These are phyloP conservation scores for Petrocephalus sullivani DNA, from an alignment of 2,797 vertebrate genomes.

Conservation along the genomic window DNA sequence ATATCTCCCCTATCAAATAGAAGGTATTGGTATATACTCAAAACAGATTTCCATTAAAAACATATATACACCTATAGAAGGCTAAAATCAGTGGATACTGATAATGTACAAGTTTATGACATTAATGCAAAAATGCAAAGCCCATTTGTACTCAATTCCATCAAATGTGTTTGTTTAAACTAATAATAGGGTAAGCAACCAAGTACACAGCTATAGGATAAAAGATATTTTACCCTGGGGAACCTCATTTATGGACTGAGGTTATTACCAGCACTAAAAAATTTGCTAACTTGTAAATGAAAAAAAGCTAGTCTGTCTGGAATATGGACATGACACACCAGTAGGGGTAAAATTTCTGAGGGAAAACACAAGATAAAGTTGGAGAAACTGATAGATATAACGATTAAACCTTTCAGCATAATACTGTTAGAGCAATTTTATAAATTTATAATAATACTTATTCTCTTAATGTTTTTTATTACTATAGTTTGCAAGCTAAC, in stretches of 20 bases:
- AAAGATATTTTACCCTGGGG: neutral
- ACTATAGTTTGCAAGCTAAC: neutral
- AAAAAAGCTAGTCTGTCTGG: neutral
- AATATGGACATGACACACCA: neutral
- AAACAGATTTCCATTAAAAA: conserved; percentile 51
- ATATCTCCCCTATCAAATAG: conserved; percentile 56
- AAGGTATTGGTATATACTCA: conserved; percentile 50
- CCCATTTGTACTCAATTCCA: conserved; percentile 85
- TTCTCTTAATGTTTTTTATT: neutral
- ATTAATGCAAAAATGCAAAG: conserved; percentile 85
- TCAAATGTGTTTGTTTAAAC: conserved; percentile 81
- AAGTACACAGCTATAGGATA: conserved; percentile 50
- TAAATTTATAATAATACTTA: neutral
- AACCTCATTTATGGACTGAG: neutral
- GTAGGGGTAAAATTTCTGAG: neutral
- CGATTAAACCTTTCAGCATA: neutral
- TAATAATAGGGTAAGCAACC: conserved; percentile 75
- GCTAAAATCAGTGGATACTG: conserved; percentile 76
- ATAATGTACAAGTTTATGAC: conserved; percentile 84
- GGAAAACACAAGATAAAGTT: neutral
- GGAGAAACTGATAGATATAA: neutral
- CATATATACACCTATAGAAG: conserved; percentile 71
- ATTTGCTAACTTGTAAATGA: neutral
- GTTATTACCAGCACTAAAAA: neutral
- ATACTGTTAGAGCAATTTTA: neutral